Percentiles rank a stretch among this genome's conserved stretches.
These are phyloP conservation scores for Blennius ocellaris DNA, from an alignment of 2,113 vertebrate species.

Conservation along the genomic window DNA sequence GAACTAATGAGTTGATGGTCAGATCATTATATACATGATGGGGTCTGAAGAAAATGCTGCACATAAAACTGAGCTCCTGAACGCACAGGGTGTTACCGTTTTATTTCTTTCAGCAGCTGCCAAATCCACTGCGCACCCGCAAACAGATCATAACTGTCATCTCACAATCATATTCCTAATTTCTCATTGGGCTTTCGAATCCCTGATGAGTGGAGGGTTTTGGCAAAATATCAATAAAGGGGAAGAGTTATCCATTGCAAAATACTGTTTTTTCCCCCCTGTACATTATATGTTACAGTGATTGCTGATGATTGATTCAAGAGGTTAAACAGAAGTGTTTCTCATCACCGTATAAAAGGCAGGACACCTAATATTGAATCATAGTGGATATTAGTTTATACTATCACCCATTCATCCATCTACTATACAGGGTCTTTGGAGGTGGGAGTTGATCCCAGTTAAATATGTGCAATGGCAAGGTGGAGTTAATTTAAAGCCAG, in stretches of 20 bases:
- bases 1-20: conserved; percentile 26
- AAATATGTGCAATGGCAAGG: too few species aligned
- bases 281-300: too few species aligned
- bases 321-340: too few species aligned
- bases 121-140: conserved; percentile 26
- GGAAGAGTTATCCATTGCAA: background rate
- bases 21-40: conserved; percentile 50
- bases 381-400: too few species aligned
- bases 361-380: too few species aligned
- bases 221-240: background rate
- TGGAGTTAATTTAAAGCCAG: too few species aligned
- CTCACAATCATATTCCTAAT: conserved; percentile 29
- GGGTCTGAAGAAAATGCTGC: conserved; percentile 52
- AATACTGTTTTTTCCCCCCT: background rate
- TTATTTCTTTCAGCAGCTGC: conserved; percentile 50
- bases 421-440: too few species aligned
- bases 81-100: conserved; percentile 13
- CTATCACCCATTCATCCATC: too few species aligned
- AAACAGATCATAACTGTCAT: conserved; percentile 43
- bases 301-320: too few species aligned
- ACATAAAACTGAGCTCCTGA: conserved; percentile 33
- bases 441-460: too few species aligned
- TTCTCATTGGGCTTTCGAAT: background rate
- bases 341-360: too few species aligned
- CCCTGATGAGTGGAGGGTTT: background rate